A percentile compares a stretch with the other conserved stretches of the same genome.
phyloP scores from a whole-genome alignment of 2,888 invertebrate species.

The Pediacus dermestoides region DNA sequence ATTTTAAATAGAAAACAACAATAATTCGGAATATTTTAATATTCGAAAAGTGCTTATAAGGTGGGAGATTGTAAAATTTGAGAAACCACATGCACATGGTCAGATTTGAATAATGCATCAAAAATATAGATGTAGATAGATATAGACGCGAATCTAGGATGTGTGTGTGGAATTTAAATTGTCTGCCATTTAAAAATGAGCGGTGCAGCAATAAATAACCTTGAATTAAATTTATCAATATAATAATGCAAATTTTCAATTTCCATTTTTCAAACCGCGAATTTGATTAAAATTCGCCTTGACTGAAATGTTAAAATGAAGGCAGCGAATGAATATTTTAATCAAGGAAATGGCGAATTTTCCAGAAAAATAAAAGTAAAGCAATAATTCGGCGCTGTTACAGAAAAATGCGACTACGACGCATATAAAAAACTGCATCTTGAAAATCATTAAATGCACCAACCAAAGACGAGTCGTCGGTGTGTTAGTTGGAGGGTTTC shows the following conservation, averaged over 20 bases:
- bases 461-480: too few species aligned
- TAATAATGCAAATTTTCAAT: slow-evolving; percentile 5
- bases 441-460: slow-evolving; percentile 50
- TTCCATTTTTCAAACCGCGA: slow-evolving; percentile 3
- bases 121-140: too few species aligned
- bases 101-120: too few species aligned
- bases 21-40: too few species aligned
- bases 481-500: too few species aligned
- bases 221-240: not conserved
- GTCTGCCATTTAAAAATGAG: too few species aligned
- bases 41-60: too few species aligned
- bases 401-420: slow-evolving; percentile 47
- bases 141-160: too few species aligned
- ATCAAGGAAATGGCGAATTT: slow-evolving; percentile 37
- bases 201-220: slow-evolving; percentile 2
- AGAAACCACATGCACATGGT: too few species aligned
- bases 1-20: too few species aligned
- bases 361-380: slow-evolving; percentile 38
- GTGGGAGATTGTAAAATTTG: too few species aligned
- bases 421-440: slow-evolving; percentile 51
- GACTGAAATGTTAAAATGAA: not conserved
- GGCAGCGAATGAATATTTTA: slow-evolving; percentile 23
- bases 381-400: slow-evolving; percentile 46
- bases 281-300: not conserved
- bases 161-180: too few species aligned